Percentiles rank a stretch among this genome's conserved stretches.
Conservation (phyloP, 1,140 invertebrate genomes). For the Wiebesia pumilae region DNA sequence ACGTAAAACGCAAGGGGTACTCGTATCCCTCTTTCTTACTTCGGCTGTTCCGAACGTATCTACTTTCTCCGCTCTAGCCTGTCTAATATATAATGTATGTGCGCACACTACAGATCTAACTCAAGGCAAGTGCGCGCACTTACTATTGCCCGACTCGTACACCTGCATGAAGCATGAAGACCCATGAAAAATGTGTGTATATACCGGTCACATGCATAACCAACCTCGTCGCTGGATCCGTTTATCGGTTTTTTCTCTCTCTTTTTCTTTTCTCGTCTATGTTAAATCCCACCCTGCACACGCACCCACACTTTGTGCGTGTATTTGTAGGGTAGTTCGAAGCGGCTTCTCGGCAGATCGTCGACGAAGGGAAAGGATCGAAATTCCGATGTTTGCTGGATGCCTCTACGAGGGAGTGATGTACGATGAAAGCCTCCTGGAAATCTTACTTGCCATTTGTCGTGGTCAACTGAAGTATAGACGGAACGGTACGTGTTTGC, state of each 20-base stretch:
- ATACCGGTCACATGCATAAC: not conserved
- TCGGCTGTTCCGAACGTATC: not conserved
- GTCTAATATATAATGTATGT: constrained; percentile 41
- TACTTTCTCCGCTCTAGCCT: not conserved
- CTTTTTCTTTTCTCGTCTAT: not conserved
- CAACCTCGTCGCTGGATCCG: constrained; percentile 29
- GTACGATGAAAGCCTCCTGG: not conserved
- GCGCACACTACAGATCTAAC: not conserved
- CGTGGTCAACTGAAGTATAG: not conserved
- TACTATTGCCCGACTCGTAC: not conserved
- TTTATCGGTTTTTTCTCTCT: not conserved
- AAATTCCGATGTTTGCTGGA: not conserved
- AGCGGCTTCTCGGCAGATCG: not conserved
- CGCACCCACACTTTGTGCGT: not conserved
- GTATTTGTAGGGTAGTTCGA: not conserved
- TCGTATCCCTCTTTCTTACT: constrained; percentile 37
- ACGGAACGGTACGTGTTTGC: not conserved
- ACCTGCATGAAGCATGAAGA: not conserved
- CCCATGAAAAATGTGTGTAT: not conserved
- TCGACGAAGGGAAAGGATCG: not conserved
- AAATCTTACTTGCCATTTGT: not conserved
- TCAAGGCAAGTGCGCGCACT: not conserved
- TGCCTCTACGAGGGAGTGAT: not conserved
- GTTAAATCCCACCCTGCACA: not conserved
- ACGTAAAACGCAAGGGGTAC: constrained; percentile 30